Percentiles rank a stretch among this genome's conserved stretches.
Evolutionary conservation across 2,888 invertebrate genomes (phyloP).

Genomic region (Conchocele bisecta): DNA sequence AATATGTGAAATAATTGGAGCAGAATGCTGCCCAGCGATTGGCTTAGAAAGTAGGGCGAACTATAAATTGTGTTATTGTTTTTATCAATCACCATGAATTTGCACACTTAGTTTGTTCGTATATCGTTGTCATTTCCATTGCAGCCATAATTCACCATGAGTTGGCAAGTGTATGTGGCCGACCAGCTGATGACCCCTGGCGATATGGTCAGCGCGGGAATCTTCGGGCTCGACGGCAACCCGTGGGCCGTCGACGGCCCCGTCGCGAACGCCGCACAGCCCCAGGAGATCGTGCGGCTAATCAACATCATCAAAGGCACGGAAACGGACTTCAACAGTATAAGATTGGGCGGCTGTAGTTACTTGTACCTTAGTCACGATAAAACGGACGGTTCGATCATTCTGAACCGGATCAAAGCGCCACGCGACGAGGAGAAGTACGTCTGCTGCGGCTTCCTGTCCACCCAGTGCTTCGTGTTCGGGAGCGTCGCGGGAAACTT

Average conservation of each 20-base stretch:
- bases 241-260: slow-evolving; percentile 48
- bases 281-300: slow-evolving; percentile 39
- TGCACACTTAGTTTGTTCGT: no score
- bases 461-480: slow-evolving; percentile 44
- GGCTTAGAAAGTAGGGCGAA: no score
- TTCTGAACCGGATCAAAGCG: slow-evolving; percentile 43
- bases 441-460: slow-evolving; percentile 46
- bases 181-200: slow-evolving; percentile 53
- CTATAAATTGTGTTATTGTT: no score
- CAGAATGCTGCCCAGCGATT: no score
- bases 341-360: slow-evolving; percentile 46
- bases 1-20: no score
- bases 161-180: slow-evolving; percentile 51
- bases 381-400: slow-evolving; percentile 39
- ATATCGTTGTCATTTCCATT: no score
- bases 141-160: slow-evolving; percentile 32
- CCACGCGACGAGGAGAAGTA: slow-evolving; percentile 50
- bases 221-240: slow-evolving; percentile 52
- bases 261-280: slow-evolving; percentile 29
- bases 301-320: slow-evolving; percentile 48
- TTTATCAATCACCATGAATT: no score
- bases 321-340: slow-evolving; percentile 47
- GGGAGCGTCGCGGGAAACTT: slow-evolving; percentile 54
- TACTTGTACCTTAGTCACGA: slow-evolving; percentile 49
- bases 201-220: slow-evolving; percentile 50